Conservation (phyloP, 2,888 invertebrate genomes). For the Spisula solida region DNA sequence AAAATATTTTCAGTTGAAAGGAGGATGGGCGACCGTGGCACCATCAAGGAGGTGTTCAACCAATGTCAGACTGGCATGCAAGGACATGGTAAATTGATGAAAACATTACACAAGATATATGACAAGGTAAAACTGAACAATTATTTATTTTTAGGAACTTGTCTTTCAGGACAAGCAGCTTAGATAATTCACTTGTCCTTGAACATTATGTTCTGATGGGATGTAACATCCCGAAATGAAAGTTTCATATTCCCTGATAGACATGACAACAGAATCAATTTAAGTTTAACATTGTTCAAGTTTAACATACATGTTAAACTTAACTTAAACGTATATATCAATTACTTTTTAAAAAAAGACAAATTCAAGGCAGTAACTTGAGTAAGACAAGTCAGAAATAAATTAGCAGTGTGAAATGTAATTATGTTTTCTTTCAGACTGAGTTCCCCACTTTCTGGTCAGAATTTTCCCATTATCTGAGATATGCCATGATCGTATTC, state of each 20-base stretch:
- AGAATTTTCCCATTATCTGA: conserved; percentile 91
- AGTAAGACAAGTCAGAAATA: no score
- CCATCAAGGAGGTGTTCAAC: conserved; percentile 82
- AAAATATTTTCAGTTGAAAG: conserved; percentile 18
- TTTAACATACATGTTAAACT: not conserved
- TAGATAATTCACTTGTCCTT: no score
- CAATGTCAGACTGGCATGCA: conserved; percentile 84
- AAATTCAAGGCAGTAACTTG: no score
- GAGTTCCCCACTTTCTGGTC: conserved; percentile 90
- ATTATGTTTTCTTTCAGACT: conserved; percentile 87
- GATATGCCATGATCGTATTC: conserved; percentile 90
- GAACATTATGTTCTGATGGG: no score
- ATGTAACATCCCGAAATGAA: no score
- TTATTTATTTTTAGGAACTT: not conserved
- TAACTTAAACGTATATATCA: no score
- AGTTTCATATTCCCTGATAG: no score
- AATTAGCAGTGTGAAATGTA: no score
- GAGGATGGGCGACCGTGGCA: conserved; percentile 63
- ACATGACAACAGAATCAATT: no score
- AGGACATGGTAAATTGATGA: conserved; percentile 82
- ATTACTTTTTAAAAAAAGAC: no score
- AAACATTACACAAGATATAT: conserved; percentile 79
- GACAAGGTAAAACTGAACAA: conserved; percentile 67
- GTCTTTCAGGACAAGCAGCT: no score
- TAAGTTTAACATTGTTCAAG: no score